Evolutionary conservation across 35 echinoderm and acorn worm species (phyloP), one percentile per base, ranked within the genome.

Genomic region (Chiridota heheva): DNA sequence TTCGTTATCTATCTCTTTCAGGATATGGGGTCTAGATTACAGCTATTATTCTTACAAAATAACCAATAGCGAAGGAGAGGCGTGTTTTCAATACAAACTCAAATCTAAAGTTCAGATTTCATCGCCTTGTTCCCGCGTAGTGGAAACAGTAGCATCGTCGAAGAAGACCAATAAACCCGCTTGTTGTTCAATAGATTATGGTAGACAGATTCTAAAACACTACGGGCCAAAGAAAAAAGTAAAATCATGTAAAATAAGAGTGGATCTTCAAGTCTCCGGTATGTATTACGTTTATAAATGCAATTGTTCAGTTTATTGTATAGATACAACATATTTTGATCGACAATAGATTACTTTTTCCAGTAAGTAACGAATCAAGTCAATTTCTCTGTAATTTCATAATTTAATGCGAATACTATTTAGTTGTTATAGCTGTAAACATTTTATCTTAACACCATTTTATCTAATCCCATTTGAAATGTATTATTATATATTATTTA

Each of bases 21-120:
- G 70, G 29, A 45, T 74, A 29, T 35, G 32, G 7, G 70, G 70
- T n/a, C 22, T 17, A 3, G n/a, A 49, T 3, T 74, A 51, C 40
- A 34, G 10, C 1, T 74, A 74, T 33, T 13, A 0, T 16, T 26
- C 70, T 12, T 32, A 74, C 24, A 74, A 74, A 26, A 26, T 74
- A 1, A 74, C 70, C 4, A 32, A 74, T 18, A 47, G 36, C 0
- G 36, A 74, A 7, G 70, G 70, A 30, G 56, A 74, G 56, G 44
- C 70, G 16, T 74, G 70, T 51, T 74, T 74, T 29, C 47, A 74
- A 20, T 74, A 51, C 40, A 74, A 74, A 74, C 44, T 74, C n/a
- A 47, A 31, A 8, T 42, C 43, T 3, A 74, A 17, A 28, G 70
- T 51, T 74, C 44, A 17, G n/a, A 5, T 74, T 5, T 27, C 37